A percentile compares a stretch with the other conserved stretches of the same genome.
phyloP scores from a whole-genome alignment of 2,113 vertebrate genomes.

The Pygoscelis antarcticus region DNA sequence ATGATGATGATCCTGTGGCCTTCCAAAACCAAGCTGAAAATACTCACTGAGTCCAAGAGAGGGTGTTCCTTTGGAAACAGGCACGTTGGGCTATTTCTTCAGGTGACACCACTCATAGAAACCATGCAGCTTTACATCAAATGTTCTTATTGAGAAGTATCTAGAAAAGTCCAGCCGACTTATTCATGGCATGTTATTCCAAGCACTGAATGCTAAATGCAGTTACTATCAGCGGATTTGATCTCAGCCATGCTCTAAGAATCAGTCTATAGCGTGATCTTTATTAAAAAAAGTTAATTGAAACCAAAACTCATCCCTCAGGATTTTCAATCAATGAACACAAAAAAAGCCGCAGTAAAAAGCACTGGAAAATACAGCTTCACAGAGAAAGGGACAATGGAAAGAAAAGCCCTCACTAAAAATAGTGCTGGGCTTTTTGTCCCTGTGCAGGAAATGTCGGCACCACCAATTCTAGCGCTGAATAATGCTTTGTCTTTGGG shows the following conservation, averaged over 20 bases:
- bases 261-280: neutral
- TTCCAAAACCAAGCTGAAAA: neutral
- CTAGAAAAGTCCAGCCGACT: neutral
- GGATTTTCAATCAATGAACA: neutral
- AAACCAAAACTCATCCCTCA: neutral
- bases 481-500: neutral
- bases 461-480: slow-evolving; percentile 2
- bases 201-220: neutral
- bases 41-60: neutral
- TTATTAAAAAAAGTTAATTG: slow-evolving; percentile 42
- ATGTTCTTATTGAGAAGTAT: neutral
- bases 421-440: slow-evolving; percentile 43
- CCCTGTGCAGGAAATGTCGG: slow-evolving; percentile 38
- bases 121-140: neutral
- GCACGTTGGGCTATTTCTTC: neutral
- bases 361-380: slow-evolving; percentile 9
- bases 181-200: neutral
- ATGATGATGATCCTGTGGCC: neutral
- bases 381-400: slow-evolving; percentile 25
- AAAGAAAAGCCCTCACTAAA: slow-evolving; percentile 47
- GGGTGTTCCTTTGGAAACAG: neutral
- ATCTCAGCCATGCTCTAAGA: neutral
- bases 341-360: neutral
- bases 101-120: neutral
- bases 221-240: neutral